These are phyloP conservation scores for Neofelis nebulosa DNA, from an alignment of 2,113 vertebrate genomes.

Conservation along the genomic window DNA sequence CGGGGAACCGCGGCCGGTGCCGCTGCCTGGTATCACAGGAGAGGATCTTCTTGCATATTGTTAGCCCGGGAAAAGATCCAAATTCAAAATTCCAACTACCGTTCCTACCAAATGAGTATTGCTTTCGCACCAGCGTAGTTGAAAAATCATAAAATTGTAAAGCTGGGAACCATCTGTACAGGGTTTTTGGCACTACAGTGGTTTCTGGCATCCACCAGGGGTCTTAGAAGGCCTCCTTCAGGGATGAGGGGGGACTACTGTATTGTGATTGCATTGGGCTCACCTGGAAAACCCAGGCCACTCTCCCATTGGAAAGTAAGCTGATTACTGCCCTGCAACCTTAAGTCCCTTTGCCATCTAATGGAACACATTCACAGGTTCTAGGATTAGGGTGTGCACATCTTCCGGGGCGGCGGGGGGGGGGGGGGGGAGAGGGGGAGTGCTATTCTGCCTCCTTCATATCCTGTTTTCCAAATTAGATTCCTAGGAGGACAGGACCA, in stretches of 20 bases:
- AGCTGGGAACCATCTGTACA: background rate
- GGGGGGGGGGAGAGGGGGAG: rapidly evolving
- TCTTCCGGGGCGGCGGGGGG: background rate
- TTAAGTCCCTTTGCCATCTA: background rate
- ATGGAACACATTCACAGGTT: background rate
- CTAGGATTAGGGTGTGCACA: background rate
- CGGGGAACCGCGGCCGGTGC: background rate
- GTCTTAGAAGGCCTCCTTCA: background rate
- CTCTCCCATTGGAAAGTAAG: background rate
- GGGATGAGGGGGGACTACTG: background rate
- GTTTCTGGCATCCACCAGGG: background rate
- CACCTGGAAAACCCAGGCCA: background rate
- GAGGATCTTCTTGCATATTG: background rate
- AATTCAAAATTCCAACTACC: background rate
- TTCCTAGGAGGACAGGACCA: background rate
- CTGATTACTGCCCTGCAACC: background rate
- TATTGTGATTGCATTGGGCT: background rate
- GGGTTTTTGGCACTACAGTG: background rate
- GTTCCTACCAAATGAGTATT: background rate
- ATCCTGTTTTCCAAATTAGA: background rate
- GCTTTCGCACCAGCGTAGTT: background rate
- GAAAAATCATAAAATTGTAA: background rate
- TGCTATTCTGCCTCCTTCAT: background rate
- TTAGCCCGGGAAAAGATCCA: background rate
- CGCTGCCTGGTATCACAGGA: background rate